These are phyloP conservation scores for Catajapyx aquilonaris DNA, from an alignment of 1,140 invertebrate genomes.

Conservation along the genomic window DNA sequence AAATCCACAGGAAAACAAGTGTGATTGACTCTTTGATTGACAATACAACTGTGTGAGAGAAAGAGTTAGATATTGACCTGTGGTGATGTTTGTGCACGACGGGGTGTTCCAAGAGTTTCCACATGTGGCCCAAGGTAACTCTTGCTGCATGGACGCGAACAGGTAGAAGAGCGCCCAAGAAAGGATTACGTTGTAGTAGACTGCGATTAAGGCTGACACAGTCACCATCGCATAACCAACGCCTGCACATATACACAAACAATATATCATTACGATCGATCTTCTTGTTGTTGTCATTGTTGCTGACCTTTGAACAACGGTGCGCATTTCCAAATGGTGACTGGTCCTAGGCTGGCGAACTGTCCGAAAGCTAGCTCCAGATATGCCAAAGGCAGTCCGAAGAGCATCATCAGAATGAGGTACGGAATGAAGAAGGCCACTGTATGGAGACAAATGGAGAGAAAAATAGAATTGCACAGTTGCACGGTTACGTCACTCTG, in stretches of 20 bases:
- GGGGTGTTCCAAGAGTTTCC: neutral
- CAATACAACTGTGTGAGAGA: neutral
- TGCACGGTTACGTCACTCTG: too few species aligned
- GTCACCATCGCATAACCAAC: neutral
- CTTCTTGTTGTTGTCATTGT: neutral
- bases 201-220: neutral
- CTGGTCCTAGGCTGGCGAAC: conserved; percentile 29
- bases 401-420: neutral
- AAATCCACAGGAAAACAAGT: neutral
- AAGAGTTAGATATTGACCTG: neutral
- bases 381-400: neutral
- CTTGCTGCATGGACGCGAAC: neutral
- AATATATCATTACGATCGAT: neutral
- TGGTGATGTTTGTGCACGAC: neutral
- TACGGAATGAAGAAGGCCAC: neutral
- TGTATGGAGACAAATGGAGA: neutral
- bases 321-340: neutral
- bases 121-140: neutral
- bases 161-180: neutral
- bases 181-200: neutral
- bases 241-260: neutral
- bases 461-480: too few species aligned
- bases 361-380: conserved; percentile 41
- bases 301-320: neutral
- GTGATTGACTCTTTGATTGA: neutral